Base-by-base conservation (phyloP, 2,113 vertebrate species). In the Perca schrenkii region DNA sequence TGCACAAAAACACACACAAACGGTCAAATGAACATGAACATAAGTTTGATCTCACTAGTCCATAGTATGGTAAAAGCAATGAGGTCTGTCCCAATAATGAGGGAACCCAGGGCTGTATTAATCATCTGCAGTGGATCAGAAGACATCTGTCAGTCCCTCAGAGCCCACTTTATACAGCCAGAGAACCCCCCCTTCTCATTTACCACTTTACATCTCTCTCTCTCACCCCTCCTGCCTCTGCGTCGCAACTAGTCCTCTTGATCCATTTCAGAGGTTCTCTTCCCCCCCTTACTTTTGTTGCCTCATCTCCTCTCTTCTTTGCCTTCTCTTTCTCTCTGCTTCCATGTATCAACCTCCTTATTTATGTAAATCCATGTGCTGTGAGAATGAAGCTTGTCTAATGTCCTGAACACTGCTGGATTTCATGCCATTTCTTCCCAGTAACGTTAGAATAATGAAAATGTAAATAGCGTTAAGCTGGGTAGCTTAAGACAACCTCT, bases 381-480 rank as follows among this genome's bases (percentile, higher is more conserved):
- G 91, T 88, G 92, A 91, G 93, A 94, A 93, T 91, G 92, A 88
- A 93, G 93, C 94, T 92, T 92, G 93, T 93, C 94, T 94, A 94
- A 94, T 93, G 92, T 94, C 91, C 90, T 77, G 81, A 94, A 94
- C 94, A 92, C 90, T 91, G 85, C 82, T 83, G 91, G 86, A 94
- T 94, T 94, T 94, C 91, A 94, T 92, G 91, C 85, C 89, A 79
- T 92, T 94, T 92, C 90, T 93, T 93, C 88, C 88, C 65, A 90
- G 93, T 92, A 92, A 92, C 91, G 80, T 88, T 83, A 80, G 88
- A 94, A 94, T 94, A 94, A 94, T 94, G 92, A 93, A 94, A 93
- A 94, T 94, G 94, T 94, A 93, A 94, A 94, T 94, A 93, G 91
- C 86, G 93, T 92, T 93, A 94, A 94, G 92, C 93, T 86, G 90